Evolutionary conservation across 2,888 invertebrate genomes (phyloP).

Genomic region (Xylophagus ater): DNA sequence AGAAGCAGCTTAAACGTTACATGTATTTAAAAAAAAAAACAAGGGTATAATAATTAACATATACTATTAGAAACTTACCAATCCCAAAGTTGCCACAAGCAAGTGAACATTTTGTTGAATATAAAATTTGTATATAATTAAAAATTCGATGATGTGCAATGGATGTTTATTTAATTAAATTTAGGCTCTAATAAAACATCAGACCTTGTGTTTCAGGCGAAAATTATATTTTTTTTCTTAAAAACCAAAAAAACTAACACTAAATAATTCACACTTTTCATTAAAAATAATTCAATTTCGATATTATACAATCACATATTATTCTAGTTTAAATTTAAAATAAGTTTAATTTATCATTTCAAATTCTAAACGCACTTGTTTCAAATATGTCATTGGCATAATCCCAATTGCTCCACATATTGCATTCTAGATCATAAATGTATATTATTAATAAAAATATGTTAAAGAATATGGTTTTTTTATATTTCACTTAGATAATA

Average conservation of each 20-base stretch:
- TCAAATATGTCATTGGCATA: background rate
- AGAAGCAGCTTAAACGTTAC: conserved; percentile 3
- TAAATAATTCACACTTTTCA: conserved; percentile 2
- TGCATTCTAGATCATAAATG: no score
- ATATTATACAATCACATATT: conserved; percentile 7
- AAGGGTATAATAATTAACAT: no score
- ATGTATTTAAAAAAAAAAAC: conserved; percentile 2
- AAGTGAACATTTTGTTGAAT: conserved; percentile 44
- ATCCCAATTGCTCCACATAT: background rate
- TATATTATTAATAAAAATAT: no score
- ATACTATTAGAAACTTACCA: conserved; percentile 39
- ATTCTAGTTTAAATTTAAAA: no score
- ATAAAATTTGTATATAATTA: conserved; percentile 5
- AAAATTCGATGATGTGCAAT: no score
- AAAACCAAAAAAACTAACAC: background rate
- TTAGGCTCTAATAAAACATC: no score
- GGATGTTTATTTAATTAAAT: no score
- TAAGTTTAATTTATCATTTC: conserved; percentile 1
- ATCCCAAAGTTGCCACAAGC: conserved; percentile 52
- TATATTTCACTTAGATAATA: no score
- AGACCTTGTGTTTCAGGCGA: no score
- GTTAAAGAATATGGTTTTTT: no score
- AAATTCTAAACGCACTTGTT: background rate
- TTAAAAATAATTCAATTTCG: conserved; percentile 5
- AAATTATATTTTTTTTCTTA: background rate